Percentiles rank a stretch among this genome's conserved stretches.
phyloP scores from a whole-genome alignment of 1,140 invertebrate species.

The Arion vulgaris region DNA sequence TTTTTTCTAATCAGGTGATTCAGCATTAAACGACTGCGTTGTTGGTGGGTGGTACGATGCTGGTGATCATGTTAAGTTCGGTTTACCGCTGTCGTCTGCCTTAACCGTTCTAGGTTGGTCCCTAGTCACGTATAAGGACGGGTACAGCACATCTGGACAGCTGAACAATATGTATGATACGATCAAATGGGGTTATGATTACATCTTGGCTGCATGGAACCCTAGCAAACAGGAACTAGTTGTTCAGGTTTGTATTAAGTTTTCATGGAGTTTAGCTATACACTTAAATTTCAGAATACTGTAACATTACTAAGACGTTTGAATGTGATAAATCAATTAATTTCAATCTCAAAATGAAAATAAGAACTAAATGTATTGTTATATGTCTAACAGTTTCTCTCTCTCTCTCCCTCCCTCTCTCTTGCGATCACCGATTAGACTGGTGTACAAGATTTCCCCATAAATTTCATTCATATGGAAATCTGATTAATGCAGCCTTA shows the following conservation, averaged over 20 bases:
- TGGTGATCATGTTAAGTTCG: constrained; percentile 80
- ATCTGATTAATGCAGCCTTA: too few species aligned
- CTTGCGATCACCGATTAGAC: too few species aligned
- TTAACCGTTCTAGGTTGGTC: constrained; percentile 78
- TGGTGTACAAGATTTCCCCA: too few species aligned
- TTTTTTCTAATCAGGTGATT: constrained; percentile 72
- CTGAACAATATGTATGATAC: constrained; percentile 66
- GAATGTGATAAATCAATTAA: too few species aligned
- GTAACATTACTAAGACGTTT: too few species aligned
- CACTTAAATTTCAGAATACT: too few species aligned
- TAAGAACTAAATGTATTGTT: too few species aligned
- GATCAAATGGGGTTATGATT: constrained; percentile 77
- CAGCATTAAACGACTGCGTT: constrained; percentile 74
- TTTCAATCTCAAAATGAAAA: too few species aligned
- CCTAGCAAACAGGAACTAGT: constrained; percentile 40
- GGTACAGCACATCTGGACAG: constrained; percentile 72
- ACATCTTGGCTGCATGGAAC: constrained; percentile 76
- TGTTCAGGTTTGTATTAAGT: constrained; percentile 43
- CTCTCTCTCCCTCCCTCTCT: too few species aligned
- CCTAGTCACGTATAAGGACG: constrained; percentile 73
- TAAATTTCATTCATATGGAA: too few species aligned
- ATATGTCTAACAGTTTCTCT: too few species aligned
- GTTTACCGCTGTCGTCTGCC: constrained; percentile 78
- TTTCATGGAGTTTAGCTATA: too few species aligned
- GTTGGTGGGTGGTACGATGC: constrained; percentile 73